Evolutionary conservation across 2,113 vertebrate species (phyloP).

Genomic region (Cryptomyrus ogoouensis): DNA sequence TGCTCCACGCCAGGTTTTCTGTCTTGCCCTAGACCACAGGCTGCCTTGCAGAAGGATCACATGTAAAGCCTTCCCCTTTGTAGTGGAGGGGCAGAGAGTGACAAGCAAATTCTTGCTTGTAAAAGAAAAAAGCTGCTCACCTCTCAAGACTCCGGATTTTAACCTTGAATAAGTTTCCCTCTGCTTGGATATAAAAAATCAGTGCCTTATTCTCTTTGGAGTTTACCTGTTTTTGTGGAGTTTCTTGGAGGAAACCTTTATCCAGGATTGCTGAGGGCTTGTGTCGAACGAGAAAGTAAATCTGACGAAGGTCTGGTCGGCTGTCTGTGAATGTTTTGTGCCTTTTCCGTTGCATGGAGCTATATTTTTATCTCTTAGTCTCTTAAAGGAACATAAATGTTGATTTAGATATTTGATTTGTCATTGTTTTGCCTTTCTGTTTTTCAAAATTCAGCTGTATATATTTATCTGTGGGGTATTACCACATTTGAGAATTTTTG

Average conservation of each 20-base stretch:
- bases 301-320: slow-evolving; percentile 60
- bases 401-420: slow-evolving; percentile 24
- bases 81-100: slow-evolving; percentile 74
- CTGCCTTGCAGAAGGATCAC: slow-evolving; percentile 81
- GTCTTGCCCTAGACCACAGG: slow-evolving; percentile 59
- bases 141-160: slow-evolving; percentile 56
- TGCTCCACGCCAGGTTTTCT: slow-evolving; percentile 78
- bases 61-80: slow-evolving; percentile 82
- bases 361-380: slow-evolving; percentile 17
- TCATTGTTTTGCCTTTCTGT: not conserved
- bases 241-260: slow-evolving; percentile 56
- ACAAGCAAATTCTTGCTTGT: slow-evolving; percentile 73
- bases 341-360: slow-evolving; percentile 45
- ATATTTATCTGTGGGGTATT: not conserved
- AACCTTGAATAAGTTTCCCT: slow-evolving; percentile 45
- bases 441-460: not conserved
- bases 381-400: slow-evolving; percentile 54
- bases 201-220: slow-evolving; percentile 39
- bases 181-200: slow-evolving; percentile 47
- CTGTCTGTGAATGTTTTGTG: slow-evolving; percentile 64
- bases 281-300: slow-evolving; percentile 71
- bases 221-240: slow-evolving; percentile 57
- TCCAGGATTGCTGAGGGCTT: slow-evolving; percentile 56
- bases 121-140: slow-evolving; percentile 47
- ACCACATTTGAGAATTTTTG: not conserved